These are phyloP conservation scores for Scortum barcoo DNA, from an alignment of 2,113 vertebrate species.

Conservation along the genomic window DNA sequence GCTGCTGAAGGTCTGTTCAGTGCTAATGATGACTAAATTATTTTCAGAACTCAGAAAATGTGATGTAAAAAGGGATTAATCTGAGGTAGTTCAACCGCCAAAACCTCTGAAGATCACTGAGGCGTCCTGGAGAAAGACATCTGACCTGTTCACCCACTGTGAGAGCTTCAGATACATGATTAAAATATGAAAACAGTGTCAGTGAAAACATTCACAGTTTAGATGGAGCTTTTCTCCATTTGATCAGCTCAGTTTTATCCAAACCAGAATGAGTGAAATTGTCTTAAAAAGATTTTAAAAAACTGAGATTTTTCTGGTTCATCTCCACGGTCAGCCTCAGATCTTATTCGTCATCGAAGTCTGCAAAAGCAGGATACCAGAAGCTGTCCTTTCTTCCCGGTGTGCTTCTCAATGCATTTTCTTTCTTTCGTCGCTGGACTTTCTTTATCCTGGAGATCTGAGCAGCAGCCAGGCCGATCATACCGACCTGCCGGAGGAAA, in stretches of 20 bases:
- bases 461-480: slow-evolving; percentile 68
- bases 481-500: slow-evolving; percentile 55
- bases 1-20: neutral
- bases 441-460: slow-evolving; percentile 71
- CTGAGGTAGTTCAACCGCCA: slow-evolving; percentile 15
- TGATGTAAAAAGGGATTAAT: neutral
- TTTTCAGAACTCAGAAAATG: too few species aligned
- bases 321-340: neutral
- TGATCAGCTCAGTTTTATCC: neutral
- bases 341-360: slow-evolving; percentile 51
- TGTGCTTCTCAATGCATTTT: neutral
- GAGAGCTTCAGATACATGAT: too few species aligned
- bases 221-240: neutral
- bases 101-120: neutral
- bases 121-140: neutral
- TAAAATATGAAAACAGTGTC: neutral
- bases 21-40: too few species aligned
- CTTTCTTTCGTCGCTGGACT: neutral
- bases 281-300: neutral
- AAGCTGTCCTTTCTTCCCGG: slow-evolving; percentile 52
- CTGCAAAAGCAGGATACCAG: slow-evolving; percentile 67
- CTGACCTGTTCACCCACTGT: neutral
- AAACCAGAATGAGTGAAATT: neutral
- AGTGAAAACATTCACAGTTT: slow-evolving; percentile 29
- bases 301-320: neutral